These are phyloP conservation scores for Tenthredo mesomela DNA, from an alignment of 2,888 invertebrate genomes.

Conservation along the genomic window DNA sequence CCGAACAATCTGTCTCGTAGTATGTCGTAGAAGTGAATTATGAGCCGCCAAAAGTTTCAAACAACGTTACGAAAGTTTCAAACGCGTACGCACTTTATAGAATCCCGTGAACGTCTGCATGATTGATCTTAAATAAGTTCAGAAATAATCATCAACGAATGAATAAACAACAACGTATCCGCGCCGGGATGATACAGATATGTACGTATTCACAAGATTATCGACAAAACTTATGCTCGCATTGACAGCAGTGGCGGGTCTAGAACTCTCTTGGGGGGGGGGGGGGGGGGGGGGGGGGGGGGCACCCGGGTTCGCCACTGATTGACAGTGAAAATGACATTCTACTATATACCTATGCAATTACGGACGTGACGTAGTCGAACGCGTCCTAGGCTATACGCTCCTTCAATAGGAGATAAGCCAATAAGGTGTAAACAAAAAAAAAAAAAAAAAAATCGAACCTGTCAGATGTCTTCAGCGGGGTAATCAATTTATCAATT, in stretches of 20 bases:
- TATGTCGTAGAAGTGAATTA: conserved; percentile 4
- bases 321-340: neutral
- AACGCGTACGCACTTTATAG: neutral
- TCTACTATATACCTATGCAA: neutral
- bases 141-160: neutral
- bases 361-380: neutral
- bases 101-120: neutral
- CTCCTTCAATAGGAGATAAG: too few species aligned
- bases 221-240: neutral
- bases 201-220: neutral
- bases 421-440: too few species aligned
- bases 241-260: neutral
- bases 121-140: conserved; percentile 19
- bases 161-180: neutral
- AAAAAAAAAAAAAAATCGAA: too few species aligned
- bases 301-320: too few species aligned
- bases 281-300: too few species aligned
- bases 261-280: too few species aligned
- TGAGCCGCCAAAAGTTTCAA: neutral
- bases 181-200: neutral
- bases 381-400: too few species aligned
- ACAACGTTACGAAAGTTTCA: neutral
- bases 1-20: conserved; percentile 12
- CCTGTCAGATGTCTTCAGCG: neutral
- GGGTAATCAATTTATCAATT: neutral